phyloP scores from a whole-genome alignment of 2,113 vertebrate species.

The Dryoscopus gambensis region DNA sequence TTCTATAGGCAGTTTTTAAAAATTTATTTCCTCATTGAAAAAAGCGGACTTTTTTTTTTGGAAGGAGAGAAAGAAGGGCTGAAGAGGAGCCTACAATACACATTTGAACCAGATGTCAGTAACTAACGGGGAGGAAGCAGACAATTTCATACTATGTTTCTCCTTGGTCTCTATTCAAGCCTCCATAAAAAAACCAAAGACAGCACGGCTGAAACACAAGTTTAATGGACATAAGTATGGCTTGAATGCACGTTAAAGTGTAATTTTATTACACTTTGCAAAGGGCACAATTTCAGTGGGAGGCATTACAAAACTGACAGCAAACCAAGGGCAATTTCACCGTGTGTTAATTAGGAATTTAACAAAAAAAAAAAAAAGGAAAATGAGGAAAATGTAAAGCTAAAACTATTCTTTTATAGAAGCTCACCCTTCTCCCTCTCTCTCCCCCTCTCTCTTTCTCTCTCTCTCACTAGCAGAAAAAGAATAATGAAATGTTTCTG shows the following conservation, averaged over 20 bases:
- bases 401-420: background rate
- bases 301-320: background rate
- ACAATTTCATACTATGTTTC: background rate
- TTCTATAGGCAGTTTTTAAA: background rate
- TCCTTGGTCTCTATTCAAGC: background rate
- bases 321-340: background rate
- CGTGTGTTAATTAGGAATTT: background rate
- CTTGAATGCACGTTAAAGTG: background rate
- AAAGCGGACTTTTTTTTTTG: background rate
- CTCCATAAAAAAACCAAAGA: background rate
- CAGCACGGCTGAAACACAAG: background rate
- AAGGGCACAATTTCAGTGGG: background rate
- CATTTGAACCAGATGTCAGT: background rate
- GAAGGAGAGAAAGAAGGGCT: background rate
- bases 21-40: background rate
- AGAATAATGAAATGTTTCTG: background rate
- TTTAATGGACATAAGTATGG: background rate
- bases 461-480: background rate
- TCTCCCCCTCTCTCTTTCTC: background rate
- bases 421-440: background rate
- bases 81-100: background rate
- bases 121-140: background rate
- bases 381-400: background rate
- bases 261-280: background rate
- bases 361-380: background rate